Percentiles rank a stretch among this genome's conserved stretches.
These are phyloP conservation scores for Mercenaria mercenaria DNA, from an alignment of 1,140 invertebrate species.

Conservation along the genomic window DNA sequence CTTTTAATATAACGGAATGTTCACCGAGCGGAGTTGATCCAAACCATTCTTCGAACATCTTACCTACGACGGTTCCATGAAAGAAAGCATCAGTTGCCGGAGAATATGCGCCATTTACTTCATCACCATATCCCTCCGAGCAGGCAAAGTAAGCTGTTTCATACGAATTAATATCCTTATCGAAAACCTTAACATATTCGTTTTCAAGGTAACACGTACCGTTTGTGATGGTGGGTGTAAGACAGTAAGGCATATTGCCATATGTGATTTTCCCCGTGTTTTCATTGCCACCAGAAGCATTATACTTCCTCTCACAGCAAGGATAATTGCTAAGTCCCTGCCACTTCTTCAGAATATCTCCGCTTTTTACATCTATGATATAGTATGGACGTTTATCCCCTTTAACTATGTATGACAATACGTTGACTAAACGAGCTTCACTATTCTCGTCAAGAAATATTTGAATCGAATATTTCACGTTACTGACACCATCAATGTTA, in stretches of 20 bases:
- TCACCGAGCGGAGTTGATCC: slow-evolving; percentile 49
- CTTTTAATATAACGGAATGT: slow-evolving; percentile 65
- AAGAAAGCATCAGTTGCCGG: slow-evolving; percentile 74
- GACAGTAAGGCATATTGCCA: slow-evolving; percentile 61
- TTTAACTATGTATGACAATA: slow-evolving; percentile 61
- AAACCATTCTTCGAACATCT: slow-evolving; percentile 75
- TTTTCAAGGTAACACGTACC: slow-evolving; percentile 71
- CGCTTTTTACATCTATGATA: slow-evolving; percentile 68
- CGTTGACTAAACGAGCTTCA: slow-evolving; percentile 43
- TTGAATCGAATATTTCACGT: not conserved
- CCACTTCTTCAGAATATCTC: slow-evolving; percentile 59
- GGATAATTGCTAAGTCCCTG: slow-evolving; percentile 57
- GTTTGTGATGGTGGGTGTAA: slow-evolving; percentile 42
- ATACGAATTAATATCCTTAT: slow-evolving; percentile 55
- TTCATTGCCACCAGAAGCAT: slow-evolving; percentile 70
- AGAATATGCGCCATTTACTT: slow-evolving; percentile 74
- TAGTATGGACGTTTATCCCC: slow-evolving; percentile 57
- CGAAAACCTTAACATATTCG: slow-evolving; percentile 70
- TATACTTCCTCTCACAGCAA: slow-evolving; percentile 52
- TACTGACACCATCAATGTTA: not conserved
- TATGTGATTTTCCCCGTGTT: slow-evolving; percentile 72
- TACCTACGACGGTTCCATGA: slow-evolving; percentile 69
- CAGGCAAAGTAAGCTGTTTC: slow-evolving; percentile 56
- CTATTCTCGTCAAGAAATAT: slow-evolving; percentile 47
- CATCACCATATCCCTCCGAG: slow-evolving; percentile 62